These are phyloP conservation scores for Trichonephila clavata DNA, from an alignment of 1,140 invertebrate genomes.

Conservation along the genomic window DNA sequence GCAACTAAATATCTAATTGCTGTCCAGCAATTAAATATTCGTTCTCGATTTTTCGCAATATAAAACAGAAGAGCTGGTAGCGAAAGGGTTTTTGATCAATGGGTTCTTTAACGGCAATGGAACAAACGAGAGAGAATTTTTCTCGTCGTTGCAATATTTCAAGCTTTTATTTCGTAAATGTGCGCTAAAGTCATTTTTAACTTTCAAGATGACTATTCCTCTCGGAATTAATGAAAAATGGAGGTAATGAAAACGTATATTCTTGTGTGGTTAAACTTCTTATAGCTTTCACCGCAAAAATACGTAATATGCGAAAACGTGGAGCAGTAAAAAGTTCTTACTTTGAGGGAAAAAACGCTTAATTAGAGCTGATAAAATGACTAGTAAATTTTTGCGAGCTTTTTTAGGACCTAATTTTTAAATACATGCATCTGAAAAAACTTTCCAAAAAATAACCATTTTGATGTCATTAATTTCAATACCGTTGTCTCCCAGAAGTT, in stretches of 20 bases:
- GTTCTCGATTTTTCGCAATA: constrained; percentile 14
- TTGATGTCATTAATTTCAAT: neutral
- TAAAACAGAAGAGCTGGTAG: neutral
- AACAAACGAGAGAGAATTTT: neutral
- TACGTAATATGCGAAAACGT: neutral
- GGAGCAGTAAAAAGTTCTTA: neutral
- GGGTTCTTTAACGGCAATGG: constrained; percentile 20
- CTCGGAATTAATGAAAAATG: constrained; percentile 15
- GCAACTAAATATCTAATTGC: constrained; percentile 42
- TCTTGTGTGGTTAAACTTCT: constrained; percentile 30
- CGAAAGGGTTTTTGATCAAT: constrained; percentile 42
- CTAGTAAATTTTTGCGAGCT: constrained; percentile 8
- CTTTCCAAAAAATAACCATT: neutral
- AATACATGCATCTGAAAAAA: neutral
- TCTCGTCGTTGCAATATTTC: constrained; percentile 20
- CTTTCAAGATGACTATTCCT: constrained; percentile 35
- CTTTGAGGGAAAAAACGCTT: neutral
- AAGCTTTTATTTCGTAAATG: constrained; percentile 39
- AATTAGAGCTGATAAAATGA: constrained; percentile 5
- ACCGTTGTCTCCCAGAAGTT: neutral
- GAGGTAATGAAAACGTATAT: constrained; percentile 26
- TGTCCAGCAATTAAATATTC: constrained; percentile 41
- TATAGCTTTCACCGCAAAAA: neutral
- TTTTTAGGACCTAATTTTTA: neutral
- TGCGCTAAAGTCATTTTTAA: constrained; percentile 39